A percentile compares a stretch with the other conserved stretches of the same genome.
These are phyloP conservation scores for Lutra lutra DNA, from an alignment of 2,797 vertebrate genomes.

Conservation along the genomic window DNA sequence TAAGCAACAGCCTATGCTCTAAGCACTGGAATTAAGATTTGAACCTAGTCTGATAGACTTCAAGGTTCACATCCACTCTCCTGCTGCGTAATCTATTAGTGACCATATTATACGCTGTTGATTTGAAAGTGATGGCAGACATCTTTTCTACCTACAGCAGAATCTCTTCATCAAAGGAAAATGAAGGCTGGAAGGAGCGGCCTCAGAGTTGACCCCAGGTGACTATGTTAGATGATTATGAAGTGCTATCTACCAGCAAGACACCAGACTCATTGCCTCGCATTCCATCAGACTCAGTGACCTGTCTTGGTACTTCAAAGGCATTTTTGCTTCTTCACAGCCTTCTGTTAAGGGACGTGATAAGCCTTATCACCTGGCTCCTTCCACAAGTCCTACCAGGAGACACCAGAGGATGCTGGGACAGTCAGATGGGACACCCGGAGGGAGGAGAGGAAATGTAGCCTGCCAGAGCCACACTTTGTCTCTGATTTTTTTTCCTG, in stretches of 20 bases:
- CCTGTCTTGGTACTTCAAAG: neutral
- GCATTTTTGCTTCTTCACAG: neutral
- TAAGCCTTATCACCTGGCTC: neutral
- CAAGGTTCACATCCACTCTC: neutral
- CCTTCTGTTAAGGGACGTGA: neutral
- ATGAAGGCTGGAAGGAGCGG: neutral
- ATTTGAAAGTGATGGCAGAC: slow-evolving; percentile 17
- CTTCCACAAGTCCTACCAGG: neutral
- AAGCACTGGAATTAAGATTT: neutral
- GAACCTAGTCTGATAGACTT: neutral
- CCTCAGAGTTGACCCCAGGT: neutral
- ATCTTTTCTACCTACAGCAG: neutral
- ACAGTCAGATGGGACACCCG: neutral
- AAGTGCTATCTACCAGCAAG: neutral
- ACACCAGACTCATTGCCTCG: neutral
- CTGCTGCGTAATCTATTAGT: neutral
- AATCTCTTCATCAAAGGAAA: neutral
- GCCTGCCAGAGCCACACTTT: neutral
- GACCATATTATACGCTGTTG: neutral
- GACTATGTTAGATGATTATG: neutral
- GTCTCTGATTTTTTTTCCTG: neutral
- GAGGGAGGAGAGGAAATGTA: neutral
- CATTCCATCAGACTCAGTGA: accelerated
- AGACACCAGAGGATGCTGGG: neutral
- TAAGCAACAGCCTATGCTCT: neutral